Percentiles rank a stretch among this genome's conserved stretches.
Evolutionary conservation across 2,113 vertebrate genomes (phyloP).

Genomic region (Percina caprodes): DNA sequence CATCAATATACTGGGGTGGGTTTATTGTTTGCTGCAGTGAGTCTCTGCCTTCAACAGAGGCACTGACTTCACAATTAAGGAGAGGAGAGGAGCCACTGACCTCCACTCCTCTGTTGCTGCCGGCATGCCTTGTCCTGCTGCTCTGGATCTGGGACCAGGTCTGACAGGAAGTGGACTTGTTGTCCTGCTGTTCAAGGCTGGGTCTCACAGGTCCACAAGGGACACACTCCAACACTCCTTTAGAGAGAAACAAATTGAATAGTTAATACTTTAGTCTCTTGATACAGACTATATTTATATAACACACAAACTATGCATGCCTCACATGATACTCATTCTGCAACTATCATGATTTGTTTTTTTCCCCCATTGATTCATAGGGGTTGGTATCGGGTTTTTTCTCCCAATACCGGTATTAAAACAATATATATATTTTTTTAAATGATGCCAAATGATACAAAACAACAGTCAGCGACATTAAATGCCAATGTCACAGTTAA

Average conservation of each 20-base stretch:
- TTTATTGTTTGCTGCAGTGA: conserved; percentile 52
- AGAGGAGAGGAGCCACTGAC: conserved; percentile 81
- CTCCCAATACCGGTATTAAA: no score
- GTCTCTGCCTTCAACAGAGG: conserved; percentile 56
- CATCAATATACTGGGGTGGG: conserved; percentile 25
- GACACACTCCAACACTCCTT: conserved; percentile 68
- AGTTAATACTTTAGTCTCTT: background rate
- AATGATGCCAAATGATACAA: no score
- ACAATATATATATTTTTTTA: no score
- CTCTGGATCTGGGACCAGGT: conserved; percentile 12
- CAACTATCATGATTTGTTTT: background rate
- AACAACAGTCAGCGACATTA: no score
- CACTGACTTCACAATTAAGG: conserved; percentile 76
- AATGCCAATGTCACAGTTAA: no score
- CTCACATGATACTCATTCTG: background rate
- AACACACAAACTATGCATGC: background rate
- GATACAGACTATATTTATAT: background rate
- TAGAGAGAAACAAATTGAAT: background rate
- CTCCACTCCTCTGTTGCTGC: conserved; percentile 43
- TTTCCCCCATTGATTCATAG: no score
- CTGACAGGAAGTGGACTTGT: conserved; percentile 34
- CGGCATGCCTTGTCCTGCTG: conserved; percentile 49
- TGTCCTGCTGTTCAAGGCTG: conserved; percentile 21
- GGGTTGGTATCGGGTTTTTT: no score
- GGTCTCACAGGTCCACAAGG: conserved; percentile 26